Conservation (phyloP, 2,113 vertebrate species). For the Lasiurus cinereus region DNA sequence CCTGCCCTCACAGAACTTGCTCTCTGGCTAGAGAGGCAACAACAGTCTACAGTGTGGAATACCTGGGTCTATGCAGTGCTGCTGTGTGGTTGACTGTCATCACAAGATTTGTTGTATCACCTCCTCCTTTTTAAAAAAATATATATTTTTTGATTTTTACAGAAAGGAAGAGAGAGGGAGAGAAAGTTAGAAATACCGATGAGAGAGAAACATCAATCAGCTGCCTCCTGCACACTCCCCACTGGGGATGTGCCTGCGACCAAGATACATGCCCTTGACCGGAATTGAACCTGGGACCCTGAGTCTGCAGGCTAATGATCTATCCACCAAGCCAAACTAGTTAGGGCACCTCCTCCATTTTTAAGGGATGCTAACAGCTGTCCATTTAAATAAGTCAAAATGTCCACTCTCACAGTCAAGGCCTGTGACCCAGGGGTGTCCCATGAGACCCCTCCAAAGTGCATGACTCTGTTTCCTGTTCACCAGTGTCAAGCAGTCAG, state of each 20-base stretch:
- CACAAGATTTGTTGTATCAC: neutral
- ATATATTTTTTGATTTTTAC: too few relatives aligned
- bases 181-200: too few relatives aligned
- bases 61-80: neutral
- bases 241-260: too few relatives aligned
- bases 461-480: constrained; percentile 45
- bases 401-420: constrained; percentile 14
- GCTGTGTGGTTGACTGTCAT: neutral
- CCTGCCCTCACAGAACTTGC: neutral
- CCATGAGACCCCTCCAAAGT: constrained; percentile 45
- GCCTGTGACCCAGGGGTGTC: neutral
- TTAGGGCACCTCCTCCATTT: constrained; percentile 6
- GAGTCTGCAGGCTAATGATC: too few relatives aligned
- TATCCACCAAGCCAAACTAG: too few relatives aligned
- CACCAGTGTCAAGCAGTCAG: constrained; percentile 36
- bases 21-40: neutral
- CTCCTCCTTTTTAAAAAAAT: constrained; percentile 44
- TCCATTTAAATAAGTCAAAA: constrained; percentile 67
- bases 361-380: constrained; percentile 53
- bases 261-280: too few relatives aligned
- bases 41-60: too few relatives aligned
- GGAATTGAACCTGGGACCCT: too few relatives aligned
- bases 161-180: too few relatives aligned
- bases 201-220: too few relatives aligned
- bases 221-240: too few relatives aligned